Evolutionary conservation across 2,888 invertebrate genomes (phyloP).

Genomic region (Zaprionus obscuricornis): DNA sequence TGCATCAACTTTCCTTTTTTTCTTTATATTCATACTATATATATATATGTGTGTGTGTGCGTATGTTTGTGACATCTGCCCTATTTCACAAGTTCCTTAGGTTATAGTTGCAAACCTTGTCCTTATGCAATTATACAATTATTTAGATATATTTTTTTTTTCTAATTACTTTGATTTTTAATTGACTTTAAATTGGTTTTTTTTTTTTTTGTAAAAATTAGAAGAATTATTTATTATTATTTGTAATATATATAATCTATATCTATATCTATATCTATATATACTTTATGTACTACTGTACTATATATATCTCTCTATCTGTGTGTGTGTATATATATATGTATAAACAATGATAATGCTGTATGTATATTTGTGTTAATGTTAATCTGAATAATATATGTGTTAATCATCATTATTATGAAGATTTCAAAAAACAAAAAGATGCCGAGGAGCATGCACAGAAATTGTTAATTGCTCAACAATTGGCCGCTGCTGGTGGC

Average conservation of each 20-base stretch:
- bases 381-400: too few species aligned
- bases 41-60: conserved; percentile 25
- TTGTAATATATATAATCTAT: too few species aligned
- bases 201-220: too few species aligned
- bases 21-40: too few species aligned
- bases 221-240: too few species aligned
- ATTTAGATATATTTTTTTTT: too few species aligned
- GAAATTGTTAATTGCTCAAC: conserved; percentile 81
- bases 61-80: conserved; percentile 7
- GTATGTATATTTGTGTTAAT: background rate
- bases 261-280: too few species aligned
- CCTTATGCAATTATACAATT: background rate
- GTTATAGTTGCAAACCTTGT: background rate
- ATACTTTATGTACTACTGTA: too few species aligned
- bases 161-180: background rate
- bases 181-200: too few species aligned
- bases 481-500: conserved; percentile 65
- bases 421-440: conserved; percentile 82
- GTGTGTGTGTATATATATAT: conserved; percentile 5
- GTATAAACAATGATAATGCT: conserved; percentile 2
- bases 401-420: background rate
- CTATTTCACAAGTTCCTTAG: too few species aligned
- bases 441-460: conserved; percentile 81
- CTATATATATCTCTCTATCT: background rate
- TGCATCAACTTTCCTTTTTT: too few species aligned